A percentile compares a stretch with the other conserved stretches of the same genome.
Conservation (phyloP, 2,888 invertebrate species). For the Hemicrepidius hirtus region DNA sequence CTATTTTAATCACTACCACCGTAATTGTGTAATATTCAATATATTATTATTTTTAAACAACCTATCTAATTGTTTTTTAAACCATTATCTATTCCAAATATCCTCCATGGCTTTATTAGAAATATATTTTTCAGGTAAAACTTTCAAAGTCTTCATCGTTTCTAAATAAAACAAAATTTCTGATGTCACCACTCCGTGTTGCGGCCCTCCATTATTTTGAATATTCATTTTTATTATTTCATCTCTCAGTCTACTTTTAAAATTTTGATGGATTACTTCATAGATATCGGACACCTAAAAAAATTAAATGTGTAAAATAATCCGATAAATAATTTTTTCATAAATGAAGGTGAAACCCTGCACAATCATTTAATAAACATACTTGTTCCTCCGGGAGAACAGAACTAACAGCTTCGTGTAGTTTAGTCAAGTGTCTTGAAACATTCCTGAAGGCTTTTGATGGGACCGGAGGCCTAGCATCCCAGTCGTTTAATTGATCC, state of each 20-base stretch:
- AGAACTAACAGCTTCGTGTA: constrained; percentile 92
- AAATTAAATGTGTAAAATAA: constrained; percentile 10
- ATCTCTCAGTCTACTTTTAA: constrained; percentile 90
- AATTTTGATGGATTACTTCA: constrained; percentile 86
- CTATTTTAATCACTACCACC: constrained; percentile 36
- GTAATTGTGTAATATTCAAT: constrained; percentile 24
- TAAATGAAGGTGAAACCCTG: not conserved
- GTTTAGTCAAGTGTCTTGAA: constrained; percentile 90
- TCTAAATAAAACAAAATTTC: constrained; percentile 94
- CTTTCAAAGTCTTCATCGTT: constrained; percentile 86
- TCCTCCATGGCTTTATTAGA: constrained; percentile 87
- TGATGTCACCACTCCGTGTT: constrained; percentile 95
- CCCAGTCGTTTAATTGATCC: constrained; percentile 90
- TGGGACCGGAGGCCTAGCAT: constrained; percentile 95
- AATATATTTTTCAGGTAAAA: constrained; percentile 83
- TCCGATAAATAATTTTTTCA: not conserved
- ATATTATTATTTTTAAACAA: constrained; percentile 20
- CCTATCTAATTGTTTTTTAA: constrained; percentile 25
- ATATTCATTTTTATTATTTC: constrained; percentile 91
- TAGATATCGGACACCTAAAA: constrained; percentile 69
- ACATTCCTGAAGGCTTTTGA: constrained; percentile 92
- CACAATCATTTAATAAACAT: constrained; percentile 37
- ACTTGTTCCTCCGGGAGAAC: constrained; percentile 89
- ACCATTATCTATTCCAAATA: constrained; percentile 83
- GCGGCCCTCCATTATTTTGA: constrained; percentile 96